These are phyloP conservation scores for Psylliodes chrysocephalus DNA, from an alignment of 2,888 invertebrate species.

Conservation along the genomic window DNA sequence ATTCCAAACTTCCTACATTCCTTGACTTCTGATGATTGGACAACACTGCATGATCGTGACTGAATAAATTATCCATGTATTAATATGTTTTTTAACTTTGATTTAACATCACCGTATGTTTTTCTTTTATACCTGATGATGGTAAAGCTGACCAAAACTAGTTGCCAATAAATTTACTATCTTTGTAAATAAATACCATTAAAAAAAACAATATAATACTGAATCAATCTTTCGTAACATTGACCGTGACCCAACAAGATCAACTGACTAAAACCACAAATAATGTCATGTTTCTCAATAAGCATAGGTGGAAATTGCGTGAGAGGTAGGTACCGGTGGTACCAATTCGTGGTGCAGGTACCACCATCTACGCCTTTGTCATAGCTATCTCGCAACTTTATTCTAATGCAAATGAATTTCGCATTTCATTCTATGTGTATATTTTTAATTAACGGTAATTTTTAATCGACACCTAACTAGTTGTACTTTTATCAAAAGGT, in stretches of 20 bases:
- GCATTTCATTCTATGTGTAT: neutral
- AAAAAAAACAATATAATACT: too few species aligned
- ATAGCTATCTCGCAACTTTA: neutral
- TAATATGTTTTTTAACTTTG: too few species aligned
- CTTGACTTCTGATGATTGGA: too few species aligned
- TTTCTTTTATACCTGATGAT: too few species aligned
- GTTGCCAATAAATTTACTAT: too few species aligned
- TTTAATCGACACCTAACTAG: neutral
- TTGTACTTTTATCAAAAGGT: too few species aligned
- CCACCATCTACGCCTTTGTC: slow-evolving; percentile 12
- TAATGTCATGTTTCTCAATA: slow-evolving; percentile 2
- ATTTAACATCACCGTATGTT: too few species aligned
- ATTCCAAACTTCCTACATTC: too few species aligned
- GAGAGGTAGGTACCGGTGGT: slow-evolving; percentile 14
- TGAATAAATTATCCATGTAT: too few species aligned
- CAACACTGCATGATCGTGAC: too few species aligned
- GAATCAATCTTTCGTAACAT: neutral
- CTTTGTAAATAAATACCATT: too few species aligned
- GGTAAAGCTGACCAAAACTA: too few species aligned
- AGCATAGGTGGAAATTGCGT: slow-evolving; percentile 6
- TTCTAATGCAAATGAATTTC: neutral
- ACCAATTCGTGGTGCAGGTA: slow-evolving; percentile 21
- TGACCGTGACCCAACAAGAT: slow-evolving; percentile 1
- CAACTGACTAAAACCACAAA: neutral
- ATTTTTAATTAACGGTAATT: neutral